Conservation (phyloP, 2,113 vertebrate species). For the Rafetus swinhoei region DNA sequence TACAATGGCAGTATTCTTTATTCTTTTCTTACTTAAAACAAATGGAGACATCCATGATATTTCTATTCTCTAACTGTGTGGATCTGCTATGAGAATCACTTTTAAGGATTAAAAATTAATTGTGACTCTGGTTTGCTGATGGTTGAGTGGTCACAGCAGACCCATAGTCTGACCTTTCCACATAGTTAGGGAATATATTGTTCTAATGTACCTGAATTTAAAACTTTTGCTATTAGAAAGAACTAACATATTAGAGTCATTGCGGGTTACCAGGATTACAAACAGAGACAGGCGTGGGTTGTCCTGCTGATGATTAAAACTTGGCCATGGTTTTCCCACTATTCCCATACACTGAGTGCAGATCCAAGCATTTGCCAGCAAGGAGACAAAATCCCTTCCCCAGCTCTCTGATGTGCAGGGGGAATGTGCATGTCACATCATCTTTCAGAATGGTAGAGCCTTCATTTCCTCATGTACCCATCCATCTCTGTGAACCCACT, state of each 20-base stretch:
- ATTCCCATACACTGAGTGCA: not conserved
- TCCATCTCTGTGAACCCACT: not conserved
- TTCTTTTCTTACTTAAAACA: not conserved
- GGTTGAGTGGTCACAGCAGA: not conserved
- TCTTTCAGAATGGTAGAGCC: not conserved
- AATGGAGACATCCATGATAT: not conserved
- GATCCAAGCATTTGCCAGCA: not conserved
- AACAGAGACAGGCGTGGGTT: not conserved
- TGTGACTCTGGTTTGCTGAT: not conserved
- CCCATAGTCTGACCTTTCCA: not conserved
- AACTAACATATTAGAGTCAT: not conserved
- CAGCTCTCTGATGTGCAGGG: not conserved
- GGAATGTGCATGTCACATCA: not conserved
- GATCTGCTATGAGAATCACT: not conserved
- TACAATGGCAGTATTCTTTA: not conserved
- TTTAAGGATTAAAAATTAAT: not conserved
- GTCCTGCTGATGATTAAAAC: not conserved
- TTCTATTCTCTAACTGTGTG: not conserved
- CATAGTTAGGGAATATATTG: not conserved
- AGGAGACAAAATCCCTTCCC: not conserved
- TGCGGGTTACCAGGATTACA: not conserved
- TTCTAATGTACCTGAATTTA: not conserved
- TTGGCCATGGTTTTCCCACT: not conserved
- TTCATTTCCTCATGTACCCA: not conserved
- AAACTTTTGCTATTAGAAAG: not conserved